A percentile compares a stretch with the other conserved stretches of the same genome.
phyloP scores from a whole-genome alignment of 2,797 vertebrate genomes.

The Silurus lanzhouensis region DNA sequence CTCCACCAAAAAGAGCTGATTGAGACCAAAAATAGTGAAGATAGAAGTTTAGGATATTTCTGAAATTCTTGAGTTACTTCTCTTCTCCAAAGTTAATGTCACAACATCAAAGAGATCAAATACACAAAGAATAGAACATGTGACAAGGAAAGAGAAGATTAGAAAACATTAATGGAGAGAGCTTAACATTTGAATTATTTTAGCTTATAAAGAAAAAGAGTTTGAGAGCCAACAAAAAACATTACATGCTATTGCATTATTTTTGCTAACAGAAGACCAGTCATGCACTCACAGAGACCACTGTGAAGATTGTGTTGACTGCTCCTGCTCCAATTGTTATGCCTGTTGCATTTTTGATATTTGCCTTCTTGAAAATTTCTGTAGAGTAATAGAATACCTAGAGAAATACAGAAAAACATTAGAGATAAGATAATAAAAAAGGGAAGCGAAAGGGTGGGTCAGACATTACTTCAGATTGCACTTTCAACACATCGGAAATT shows the following conservation, averaged over 20 bases:
- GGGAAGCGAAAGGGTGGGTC: too few species aligned
- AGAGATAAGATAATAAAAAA: background rate
- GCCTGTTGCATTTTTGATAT: slow-evolving; percentile 81
- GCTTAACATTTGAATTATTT: background rate
- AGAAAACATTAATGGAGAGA: background rate
- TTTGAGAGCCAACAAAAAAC: background rate
- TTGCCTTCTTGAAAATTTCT: slow-evolving; percentile 82
- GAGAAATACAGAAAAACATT: slow-evolving; percentile 28
- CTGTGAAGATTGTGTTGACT: slow-evolving; percentile 90
- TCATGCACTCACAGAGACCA: slow-evolving; percentile 86
- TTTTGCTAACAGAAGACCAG: background rate
- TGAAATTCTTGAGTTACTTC: too few species aligned
- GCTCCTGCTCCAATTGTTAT: slow-evolving; percentile 90
- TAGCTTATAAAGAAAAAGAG: background rate
- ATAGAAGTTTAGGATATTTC: background rate
- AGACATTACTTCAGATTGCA: background rate
- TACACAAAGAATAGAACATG: background rate
- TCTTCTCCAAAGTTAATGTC: background rate
- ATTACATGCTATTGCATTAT: background rate
- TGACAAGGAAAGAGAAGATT: background rate
- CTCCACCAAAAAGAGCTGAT: slow-evolving; percentile 91
- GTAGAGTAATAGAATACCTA: slow-evolving; percentile 97
- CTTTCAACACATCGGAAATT: background rate
- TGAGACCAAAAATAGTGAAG: slow-evolving; percentile 18
- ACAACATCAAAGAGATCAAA: background rate